Base-by-base conservation (phyloP, 1,140 invertebrate genomes). In the Eueides isabella region DNA sequence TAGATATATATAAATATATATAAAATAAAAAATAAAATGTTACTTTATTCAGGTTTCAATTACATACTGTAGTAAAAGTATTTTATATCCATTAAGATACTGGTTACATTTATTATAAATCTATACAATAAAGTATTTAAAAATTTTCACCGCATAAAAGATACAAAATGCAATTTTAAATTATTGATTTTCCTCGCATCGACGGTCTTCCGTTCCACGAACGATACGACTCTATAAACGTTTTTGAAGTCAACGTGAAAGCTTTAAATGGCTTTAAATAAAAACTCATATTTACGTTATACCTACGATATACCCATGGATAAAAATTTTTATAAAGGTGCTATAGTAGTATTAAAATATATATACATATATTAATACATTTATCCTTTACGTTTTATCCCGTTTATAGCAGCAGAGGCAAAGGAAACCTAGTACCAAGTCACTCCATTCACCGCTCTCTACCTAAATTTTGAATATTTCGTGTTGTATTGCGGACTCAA, bases 161-260 rank as follows among this genome's bases (percentile, higher is more conserved):
- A 26, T 55, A 55, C 26, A 26, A 55, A 55, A 55, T 55, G 48
- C 23, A 55, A 55, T 55, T 55, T 55, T 26, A 26, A 26, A 55
- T 55, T n/a, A 55, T 55, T 23, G 48, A 55, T 55, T 55, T 61
- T 31, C 48, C 44, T 33, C 41, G 28, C 19, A 61, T 31, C 29
- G n/a, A 31, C 23, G 48, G 35, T 67, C 35, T 67, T 67, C 65
- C 35, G 38, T 67, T 44, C 65, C 38, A 28, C 12, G 65, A 67
- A 67, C 65, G 65, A 67, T 44, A 44, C 65, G 65, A 67, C 26
- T 26, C 65, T 44, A 67, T 67, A 67, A 67, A 67, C 28, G 16
- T 7, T 44, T 26, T 29, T 16, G 65, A 44, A 67, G 23, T 44
- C 26, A 67, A 67, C 38, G 41, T 67, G 26, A 30, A 29, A 14